A percentile compares a stretch with the other conserved stretches of the same genome.
Conservation (phyloP, 2,113 vertebrate species). For the Addax nasomaculatus region DNA sequence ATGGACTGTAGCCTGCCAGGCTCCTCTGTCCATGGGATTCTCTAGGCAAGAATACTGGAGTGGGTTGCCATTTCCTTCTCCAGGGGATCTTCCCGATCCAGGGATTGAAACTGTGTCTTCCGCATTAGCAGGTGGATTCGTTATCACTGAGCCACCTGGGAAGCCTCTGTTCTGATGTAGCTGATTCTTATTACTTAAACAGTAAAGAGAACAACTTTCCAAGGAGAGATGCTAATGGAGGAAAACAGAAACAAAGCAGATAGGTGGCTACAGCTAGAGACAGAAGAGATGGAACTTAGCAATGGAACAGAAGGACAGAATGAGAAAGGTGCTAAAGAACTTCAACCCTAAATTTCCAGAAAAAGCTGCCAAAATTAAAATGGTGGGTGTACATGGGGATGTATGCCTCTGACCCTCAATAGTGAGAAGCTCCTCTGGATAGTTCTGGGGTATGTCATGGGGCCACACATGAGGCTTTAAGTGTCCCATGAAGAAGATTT, state of each 20-base stretch:
- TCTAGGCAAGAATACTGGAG: neutral
- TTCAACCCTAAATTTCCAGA: neutral
- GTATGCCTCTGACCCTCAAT: neutral
- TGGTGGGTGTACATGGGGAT: fast-evolving
- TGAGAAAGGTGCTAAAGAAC: neutral
- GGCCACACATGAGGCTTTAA: neutral
- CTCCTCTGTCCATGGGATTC: neutral
- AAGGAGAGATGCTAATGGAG: neutral
- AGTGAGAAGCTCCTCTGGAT: neutral
- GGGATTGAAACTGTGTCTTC: neutral
- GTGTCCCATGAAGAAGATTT: neutral
- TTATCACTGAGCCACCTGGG: neutral
- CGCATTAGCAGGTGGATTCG: neutral
- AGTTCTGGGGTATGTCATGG: neutral
- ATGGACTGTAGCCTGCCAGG: neutral
- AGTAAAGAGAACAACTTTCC: neutral
- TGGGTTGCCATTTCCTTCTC: neutral
- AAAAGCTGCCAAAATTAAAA: neutral
- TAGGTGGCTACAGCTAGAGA: neutral
- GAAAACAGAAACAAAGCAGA: neutral
- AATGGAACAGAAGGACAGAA: neutral
- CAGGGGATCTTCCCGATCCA: neutral
- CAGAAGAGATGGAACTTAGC: neutral
- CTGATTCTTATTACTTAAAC: neutral
- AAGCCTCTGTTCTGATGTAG: neutral